These are phyloP conservation scores for Papilio demoleus DNA, from an alignment of 2,888 invertebrate genomes.

Conservation along the genomic window DNA sequence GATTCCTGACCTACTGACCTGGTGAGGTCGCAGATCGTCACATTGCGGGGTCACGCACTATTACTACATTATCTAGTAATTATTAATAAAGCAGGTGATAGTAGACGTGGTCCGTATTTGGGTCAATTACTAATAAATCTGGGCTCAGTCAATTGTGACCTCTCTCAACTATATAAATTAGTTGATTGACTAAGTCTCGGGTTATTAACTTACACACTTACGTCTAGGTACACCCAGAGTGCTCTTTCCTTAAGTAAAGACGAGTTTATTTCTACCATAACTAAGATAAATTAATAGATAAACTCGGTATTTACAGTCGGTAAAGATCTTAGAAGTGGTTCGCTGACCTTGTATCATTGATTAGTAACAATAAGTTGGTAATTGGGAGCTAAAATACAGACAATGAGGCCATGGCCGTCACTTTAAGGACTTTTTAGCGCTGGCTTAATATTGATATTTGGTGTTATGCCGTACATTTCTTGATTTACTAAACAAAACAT, in stretches of 20 bases:
- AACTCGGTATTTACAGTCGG: too few species aligned
- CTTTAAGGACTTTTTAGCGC: conserved; percentile 19
- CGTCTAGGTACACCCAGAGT: background rate
- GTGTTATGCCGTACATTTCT: background rate
- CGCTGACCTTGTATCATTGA: conserved; percentile 17
- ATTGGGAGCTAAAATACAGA: conserved; percentile 24
- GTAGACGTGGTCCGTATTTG: conserved; percentile 7
- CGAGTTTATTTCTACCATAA: too few species aligned
- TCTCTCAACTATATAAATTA: background rate
- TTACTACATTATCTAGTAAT: conserved; percentile 10
- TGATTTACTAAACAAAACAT: too few species aligned
- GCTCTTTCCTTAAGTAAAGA: too few species aligned
- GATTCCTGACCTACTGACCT: conserved; percentile 32
- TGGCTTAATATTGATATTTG: background rate
- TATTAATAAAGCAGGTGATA: conserved; percentile 33
- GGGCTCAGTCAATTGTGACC: conserved; percentile 4
- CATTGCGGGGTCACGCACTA: conserved; percentile 3
- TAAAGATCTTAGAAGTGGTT: too few species aligned
- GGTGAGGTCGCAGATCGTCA: background rate
- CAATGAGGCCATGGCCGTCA: conserved; percentile 13
- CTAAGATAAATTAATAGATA: background rate
- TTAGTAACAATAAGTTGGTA: conserved; percentile 15
- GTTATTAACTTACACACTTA: background rate
- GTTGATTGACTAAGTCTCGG: background rate
- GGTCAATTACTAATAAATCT: conserved; percentile 17